Base-by-base conservation (phyloP, 2,113 vertebrate genomes). In the Elachura formosa region DNA sequence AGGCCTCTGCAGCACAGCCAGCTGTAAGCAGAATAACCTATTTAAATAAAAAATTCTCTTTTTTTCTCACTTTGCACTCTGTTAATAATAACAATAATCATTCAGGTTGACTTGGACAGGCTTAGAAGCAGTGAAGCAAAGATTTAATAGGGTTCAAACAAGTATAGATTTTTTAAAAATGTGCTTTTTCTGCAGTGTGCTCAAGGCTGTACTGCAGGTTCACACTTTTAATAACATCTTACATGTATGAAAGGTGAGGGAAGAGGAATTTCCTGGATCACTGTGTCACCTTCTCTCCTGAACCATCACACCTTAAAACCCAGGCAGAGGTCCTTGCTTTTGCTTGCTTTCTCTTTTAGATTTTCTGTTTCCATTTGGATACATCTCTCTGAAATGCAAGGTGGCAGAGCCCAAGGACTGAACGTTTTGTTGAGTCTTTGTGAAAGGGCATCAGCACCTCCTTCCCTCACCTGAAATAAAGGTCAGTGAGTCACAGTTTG, bases 21-120 rank as follows among this genome's bases (percentile, higher is more conserved):
- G 91, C 68, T 93, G 52, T 61, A 25, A n/a, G 62, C 71, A 89
- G 73, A 92, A 87, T 41, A 95, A 85, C 84, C 41, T 83, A 90
- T 94, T 94, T 89, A 68, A 93, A 87, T 93, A 29, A 74, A 78
- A 77, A 40, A 8, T 6, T 24, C 41, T 40, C 59, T 84, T 36
- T 87, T 87, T 89, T 92, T 75, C 84, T 81, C 76, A 49, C 84
- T 94, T 84, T 87, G 23, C 3, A 2, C 84, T 82, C 73, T 72
- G 89, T 91, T 94, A 94, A 72, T 92, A 95, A 87, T 86, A 94
- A 93, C 43, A 94, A 87, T 89, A 91, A 96, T 95, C 66, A 91
- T 89, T 91, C 93, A 94, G 74, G 62, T 96, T 72, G 94, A 68
- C 62, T 92, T 84, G 84, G 80, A 26, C 77, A 90, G 84, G 77